A percentile compares a stretch with the other conserved stretches of the same genome.
Conservation (phyloP, 2,797 vertebrate genomes). For the Alosa sapidissima region DNA sequence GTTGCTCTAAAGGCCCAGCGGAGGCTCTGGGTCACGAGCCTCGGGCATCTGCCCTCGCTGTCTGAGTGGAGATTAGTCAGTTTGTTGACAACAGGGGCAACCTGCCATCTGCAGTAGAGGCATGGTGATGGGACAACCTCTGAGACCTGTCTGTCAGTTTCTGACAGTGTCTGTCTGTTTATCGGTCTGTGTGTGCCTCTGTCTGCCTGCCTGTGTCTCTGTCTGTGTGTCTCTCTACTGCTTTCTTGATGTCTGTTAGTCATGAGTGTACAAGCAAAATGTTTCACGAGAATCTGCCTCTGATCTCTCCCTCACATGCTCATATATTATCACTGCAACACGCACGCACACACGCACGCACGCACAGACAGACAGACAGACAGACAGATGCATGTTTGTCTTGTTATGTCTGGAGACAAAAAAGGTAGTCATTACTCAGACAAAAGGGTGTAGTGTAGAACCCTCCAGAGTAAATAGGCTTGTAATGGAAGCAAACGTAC, state of each 20-base stretch:
- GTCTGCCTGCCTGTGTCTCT: background rate
- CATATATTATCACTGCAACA: background rate
- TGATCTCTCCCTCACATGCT: background rate
- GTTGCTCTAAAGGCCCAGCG: background rate
- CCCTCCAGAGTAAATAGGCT: background rate
- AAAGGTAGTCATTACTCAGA: background rate
- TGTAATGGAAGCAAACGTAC: background rate
- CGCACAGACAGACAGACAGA: background rate
- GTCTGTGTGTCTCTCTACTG: background rate
- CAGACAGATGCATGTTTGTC: background rate
- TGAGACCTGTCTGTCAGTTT: background rate
- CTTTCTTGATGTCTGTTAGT: background rate
- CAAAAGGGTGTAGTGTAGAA: background rate
- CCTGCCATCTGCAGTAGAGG: background rate
- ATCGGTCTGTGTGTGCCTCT: background rate
- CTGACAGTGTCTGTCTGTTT: background rate
- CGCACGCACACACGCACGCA: background rate
- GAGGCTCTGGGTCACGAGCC: background rate
- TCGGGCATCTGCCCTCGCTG: constrained; percentile 19
- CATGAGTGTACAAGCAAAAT: background rate
- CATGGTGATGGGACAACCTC: background rate
- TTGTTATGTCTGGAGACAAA: background rate
- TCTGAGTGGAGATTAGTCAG: constrained; percentile 27
- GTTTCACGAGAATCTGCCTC: background rate
- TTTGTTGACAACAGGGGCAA: constrained; percentile 19